These are phyloP conservation scores for Holacanthella duospinosa DNA, from an alignment of 2,888 invertebrate species.

Conservation along the genomic window DNA sequence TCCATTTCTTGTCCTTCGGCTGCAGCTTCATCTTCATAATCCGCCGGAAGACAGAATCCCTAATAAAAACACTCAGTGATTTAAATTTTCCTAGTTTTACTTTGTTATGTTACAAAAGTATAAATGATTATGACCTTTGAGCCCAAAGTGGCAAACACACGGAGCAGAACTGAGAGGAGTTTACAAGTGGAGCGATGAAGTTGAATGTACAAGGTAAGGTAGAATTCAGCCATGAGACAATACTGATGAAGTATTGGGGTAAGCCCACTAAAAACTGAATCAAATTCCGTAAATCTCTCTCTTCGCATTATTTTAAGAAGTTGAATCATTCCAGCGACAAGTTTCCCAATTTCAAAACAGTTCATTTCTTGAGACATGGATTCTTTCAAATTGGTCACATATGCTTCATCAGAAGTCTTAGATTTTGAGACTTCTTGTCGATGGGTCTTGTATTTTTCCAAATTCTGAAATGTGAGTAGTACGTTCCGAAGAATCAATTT, in stretches of 20 bases:
- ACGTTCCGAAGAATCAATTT: conserved; percentile 18
- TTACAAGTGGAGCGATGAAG: conserved; percentile 70
- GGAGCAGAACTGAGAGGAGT: conserved; percentile 67
- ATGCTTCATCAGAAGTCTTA: conserved; percentile 31
- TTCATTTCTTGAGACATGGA: conserved; percentile 48
- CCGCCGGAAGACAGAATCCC: conserved; percentile 89
- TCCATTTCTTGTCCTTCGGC: conserved; percentile 44
- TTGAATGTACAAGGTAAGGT: conserved; percentile 64
- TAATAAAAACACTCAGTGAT: conserved; percentile 38
- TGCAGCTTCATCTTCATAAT: conserved; percentile 53
- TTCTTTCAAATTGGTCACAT: conserved; percentile 48
- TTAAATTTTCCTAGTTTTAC: background rate
- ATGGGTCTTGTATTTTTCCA: conserved; percentile 41
- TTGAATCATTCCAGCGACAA: conserved; percentile 15
- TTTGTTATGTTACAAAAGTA: no score
- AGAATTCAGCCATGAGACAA: conserved; percentile 61
- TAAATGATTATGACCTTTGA: conserved; percentile 49
- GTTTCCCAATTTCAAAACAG: conserved; percentile 16
- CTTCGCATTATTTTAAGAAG: background rate
- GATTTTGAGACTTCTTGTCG: conserved; percentile 44
- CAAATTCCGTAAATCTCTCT: background rate
- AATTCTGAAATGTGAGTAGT: conserved; percentile 22
- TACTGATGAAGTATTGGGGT: conserved; percentile 69
- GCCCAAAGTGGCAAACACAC: conserved; percentile 72
- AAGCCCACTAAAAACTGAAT: conserved; percentile 2